Base-by-base conservation (phyloP, 1,140 invertebrate species). In the Procambarus clarkii region DNA sequence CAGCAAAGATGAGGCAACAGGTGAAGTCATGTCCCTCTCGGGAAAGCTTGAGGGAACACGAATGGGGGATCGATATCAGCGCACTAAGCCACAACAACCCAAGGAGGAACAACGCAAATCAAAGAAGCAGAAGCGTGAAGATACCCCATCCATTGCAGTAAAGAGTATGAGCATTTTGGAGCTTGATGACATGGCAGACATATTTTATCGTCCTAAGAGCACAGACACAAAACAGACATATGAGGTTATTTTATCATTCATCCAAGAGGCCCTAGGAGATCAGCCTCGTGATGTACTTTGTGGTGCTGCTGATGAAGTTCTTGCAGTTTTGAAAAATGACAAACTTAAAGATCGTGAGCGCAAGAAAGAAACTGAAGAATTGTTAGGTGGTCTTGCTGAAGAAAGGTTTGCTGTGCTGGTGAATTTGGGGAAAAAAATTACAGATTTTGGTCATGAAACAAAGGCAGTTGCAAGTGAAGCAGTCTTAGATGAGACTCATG, bases 1-100 rank as follows among this genome's bases (percentile, higher is more conserved):
- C 92, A 98, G 98, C 79, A 95, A 98, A 94, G 99, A 99, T 99
- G 99, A 99, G 95, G 98, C 99, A 3, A 99, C 99, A 0, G 99
- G 99, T 74, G 99, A 99, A 95, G 99, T 99, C 93, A 96, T 99
- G 94, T 98, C 99, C 79, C 96, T 99, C 93, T 97, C 97, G 45
- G 98, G 98, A 0, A 98, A 99, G 94, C 95, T 99, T 18, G 96
- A 96, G n/a, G 98, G 98, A 3, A 98, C 97, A 0, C 96, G 96
- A 92, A 99, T 99, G 99, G 99, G 99, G 2, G 99, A 99, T 95
- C 95, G 97, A 69, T 97, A 97, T 92, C 97, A 98, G 94, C 95
- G 98, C 91, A 98, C 97, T 24, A 98, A 97, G 94, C 98, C 97
- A 69, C 97, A 97, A 91, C 97, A 94, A 96, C 97, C 88, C 2